A percentile compares a stretch with the other conserved stretches of the same genome.
phyloP scores from a whole-genome alignment of 2,113 vertebrate species.

The Theropithecus gelada region DNA sequence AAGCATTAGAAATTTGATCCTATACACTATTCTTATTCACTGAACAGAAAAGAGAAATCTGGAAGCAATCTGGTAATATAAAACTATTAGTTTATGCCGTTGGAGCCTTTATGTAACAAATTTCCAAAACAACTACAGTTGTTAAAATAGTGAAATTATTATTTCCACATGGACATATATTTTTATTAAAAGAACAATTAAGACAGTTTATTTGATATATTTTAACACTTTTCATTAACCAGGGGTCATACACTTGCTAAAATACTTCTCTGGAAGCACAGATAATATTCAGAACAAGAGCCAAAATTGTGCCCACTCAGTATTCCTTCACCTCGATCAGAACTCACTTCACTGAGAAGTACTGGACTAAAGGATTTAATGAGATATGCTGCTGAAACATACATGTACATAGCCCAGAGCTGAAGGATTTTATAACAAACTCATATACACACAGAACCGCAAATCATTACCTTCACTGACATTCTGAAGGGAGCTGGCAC shows the following conservation, averaged over 20 bases:
- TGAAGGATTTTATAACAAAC: neutral
- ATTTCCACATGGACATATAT: neutral
- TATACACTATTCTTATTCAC: neutral
- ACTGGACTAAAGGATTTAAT: neutral
- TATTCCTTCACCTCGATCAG: neutral
- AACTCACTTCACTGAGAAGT: neutral
- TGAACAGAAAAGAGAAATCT: neutral
- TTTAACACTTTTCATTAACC: neutral
- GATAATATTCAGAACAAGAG: neutral
- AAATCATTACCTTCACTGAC: neutral
- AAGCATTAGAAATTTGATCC: neutral
- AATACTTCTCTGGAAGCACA: neutral
- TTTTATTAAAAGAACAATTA: constrained; percentile 47
- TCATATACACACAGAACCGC: neutral
- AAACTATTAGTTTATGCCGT: neutral
- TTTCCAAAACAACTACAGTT: neutral
- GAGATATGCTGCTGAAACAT: neutral
- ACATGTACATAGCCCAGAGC: neutral
- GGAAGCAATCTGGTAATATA: constrained; percentile 2
- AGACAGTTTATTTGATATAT: neutral
- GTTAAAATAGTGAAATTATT: neutral
- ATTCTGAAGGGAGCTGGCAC: neutral
- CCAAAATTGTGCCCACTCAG: neutral
- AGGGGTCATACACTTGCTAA: neutral
- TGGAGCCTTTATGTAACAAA: constrained; percentile 21